Base-by-base conservation (phyloP, 2,797 vertebrate species). In the Peromyscus nudipes region DNA sequence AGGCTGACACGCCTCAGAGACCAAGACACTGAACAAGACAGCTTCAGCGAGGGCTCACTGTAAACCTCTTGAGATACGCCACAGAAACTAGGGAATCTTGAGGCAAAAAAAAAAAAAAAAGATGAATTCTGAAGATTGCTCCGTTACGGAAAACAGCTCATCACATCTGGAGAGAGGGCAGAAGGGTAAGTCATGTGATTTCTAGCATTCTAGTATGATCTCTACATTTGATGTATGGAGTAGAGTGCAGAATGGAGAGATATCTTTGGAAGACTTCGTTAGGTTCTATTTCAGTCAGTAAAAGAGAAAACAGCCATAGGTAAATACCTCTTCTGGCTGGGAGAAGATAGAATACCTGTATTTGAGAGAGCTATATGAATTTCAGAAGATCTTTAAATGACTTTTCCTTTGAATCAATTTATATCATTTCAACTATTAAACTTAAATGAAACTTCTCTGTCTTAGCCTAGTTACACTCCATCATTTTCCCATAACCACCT, bases 71-170 rank as follows among this genome's bases (percentile, higher is more conserved):
- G 83, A 84, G 89, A 89, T 27, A 89, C 27, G 37, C 75, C n/a
- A 31, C n/a, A 9, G 40, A 60, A 46, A 43, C 79, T n/a, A 29
- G 40, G 12, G n/a, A 64, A 46, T 29, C 34, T 57, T 82, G 75
- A 77, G 13, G 60, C n/a, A 1, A 25, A 94, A 85, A 65, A 46
- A 25, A 93, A 82, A 62, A 60, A 27, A 43, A 23, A 37, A 77
- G 80, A 98, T 98, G 98, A 71, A 17, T 87, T 67, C 96, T 80
- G 98, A 97, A 88, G 87, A 96, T 8, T 87, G 17, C 85, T 95
- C 95, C 13, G 0, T 89, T 92, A 93, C 91, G 19, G 97, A 97
- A 40, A 92, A 89, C 12, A 97, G 94, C 57, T 89, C 95, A 86
- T 91, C 91, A 75, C 65, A 92, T 52, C 60, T 52, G n/a, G 94